A percentile compares a stretch with the other conserved stretches of the same genome.
These are phyloP conservation scores for Epinotia bilunana DNA, from an alignment of 2,888 invertebrate genomes.

Conservation along the genomic window DNA sequence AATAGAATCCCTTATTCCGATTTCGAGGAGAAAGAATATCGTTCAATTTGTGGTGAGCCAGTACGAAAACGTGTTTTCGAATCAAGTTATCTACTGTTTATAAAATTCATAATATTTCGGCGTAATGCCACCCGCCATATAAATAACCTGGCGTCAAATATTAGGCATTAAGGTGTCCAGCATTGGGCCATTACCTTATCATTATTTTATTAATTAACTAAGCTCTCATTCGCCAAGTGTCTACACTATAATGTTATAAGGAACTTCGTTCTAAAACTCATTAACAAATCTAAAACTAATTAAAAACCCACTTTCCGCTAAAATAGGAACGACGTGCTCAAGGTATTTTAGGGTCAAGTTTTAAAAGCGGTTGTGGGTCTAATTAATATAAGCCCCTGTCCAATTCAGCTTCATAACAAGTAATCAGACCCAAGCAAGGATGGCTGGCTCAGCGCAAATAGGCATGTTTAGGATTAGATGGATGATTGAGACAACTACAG, in stretches of 20 bases:
- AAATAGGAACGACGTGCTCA: neutral
- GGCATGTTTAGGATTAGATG: constrained; percentile 21
- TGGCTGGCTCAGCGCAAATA: constrained; percentile 14
- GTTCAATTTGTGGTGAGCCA: neutral
- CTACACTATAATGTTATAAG: too few species aligned
- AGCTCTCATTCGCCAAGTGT: too few species aligned
- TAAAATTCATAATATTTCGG: too few species aligned
- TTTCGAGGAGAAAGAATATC: neutral
- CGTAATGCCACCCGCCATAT: too few species aligned
- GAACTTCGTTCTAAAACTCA: too few species aligned
- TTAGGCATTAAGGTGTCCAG: too few species aligned
- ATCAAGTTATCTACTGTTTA: neutral
- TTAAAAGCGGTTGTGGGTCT: neutral
- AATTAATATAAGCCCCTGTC: constrained; percentile 19
- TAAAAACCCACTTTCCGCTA: neutral
- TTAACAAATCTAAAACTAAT: neutral
- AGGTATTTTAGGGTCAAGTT: constrained; percentile 9
- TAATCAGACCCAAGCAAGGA: constrained; percentile 17
- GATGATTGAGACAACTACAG: constrained; percentile 3
- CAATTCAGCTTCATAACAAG: constrained; percentile 24
- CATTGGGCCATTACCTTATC: too few species aligned
- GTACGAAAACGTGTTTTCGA: neutral
- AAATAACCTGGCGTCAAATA: too few species aligned
- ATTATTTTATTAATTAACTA: too few species aligned
- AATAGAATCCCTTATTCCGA: neutral